Evolutionary conservation across 2,113 vertebrate genomes (phyloP).

Genomic region (Leptodactylus fuscus): DNA sequence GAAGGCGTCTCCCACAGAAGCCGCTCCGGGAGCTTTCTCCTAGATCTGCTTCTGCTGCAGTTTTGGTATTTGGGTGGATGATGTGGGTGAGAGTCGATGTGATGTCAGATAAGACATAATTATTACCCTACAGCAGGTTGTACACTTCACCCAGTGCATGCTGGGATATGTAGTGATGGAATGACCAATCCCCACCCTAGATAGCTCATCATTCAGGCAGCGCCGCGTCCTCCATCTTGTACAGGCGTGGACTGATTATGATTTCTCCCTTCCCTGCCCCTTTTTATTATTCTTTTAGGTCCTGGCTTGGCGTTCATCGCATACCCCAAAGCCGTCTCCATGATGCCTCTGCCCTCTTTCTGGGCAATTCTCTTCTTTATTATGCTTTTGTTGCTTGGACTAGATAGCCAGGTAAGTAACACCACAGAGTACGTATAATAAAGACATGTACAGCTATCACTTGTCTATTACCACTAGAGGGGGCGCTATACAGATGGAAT

Average conservation of each 20-base stretch:
- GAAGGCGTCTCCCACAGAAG: too few relatives aligned
- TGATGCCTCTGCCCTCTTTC: constrained; percentile 97
- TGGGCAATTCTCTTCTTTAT: constrained; percentile 99
- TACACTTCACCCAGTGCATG: not conserved
- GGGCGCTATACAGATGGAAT: not conserved
- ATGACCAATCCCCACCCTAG: too few relatives aligned
- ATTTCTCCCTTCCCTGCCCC: constrained; percentile 66
- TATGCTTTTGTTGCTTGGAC: constrained; percentile 98
- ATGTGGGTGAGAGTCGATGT: not conserved
- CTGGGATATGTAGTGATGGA: not conserved
- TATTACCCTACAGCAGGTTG: not conserved
- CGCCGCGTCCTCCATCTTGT: constrained; percentile 51
- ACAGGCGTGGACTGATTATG: constrained; percentile 62
- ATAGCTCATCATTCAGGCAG: not conserved
- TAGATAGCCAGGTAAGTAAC: constrained; percentile 93
- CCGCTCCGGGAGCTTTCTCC: not conserved
- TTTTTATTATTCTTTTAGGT: constrained; percentile 82
- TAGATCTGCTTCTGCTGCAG: not conserved
- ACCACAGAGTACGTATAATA: not conserved
- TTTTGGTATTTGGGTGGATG: too few relatives aligned
- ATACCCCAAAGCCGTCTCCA: constrained; percentile 97
- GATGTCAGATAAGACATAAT: not conserved
- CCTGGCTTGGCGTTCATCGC: constrained; percentile 98
- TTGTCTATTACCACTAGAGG: not conserved
- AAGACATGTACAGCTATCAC: not conserved